Evolutionary conservation across 2,113 vertebrate species (phyloP).

Genomic region (Gorsachius goisagi): DNA sequence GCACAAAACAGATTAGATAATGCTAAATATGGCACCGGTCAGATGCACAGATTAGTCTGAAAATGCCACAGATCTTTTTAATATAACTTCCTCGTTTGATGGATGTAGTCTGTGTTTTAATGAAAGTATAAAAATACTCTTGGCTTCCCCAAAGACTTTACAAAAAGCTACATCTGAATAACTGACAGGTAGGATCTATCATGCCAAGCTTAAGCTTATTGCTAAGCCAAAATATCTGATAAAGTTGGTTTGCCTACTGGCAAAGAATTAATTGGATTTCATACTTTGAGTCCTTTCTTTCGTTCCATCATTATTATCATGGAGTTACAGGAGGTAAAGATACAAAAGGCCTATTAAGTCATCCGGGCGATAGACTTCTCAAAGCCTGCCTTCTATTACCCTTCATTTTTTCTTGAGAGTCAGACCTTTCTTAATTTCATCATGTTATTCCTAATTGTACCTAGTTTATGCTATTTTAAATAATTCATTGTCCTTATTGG

Average conservation of each 20-base stretch:
- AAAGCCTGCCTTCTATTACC: slow-evolving; percentile 11
- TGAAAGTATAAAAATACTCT: slow-evolving; percentile 61
- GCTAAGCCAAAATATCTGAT: slow-evolving; percentile 63
- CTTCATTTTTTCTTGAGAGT: background rate
- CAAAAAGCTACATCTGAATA: slow-evolving; percentile 54
- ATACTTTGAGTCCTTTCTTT: slow-evolving; percentile 28
- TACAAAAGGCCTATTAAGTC: slow-evolving; percentile 58
- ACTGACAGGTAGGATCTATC: slow-evolving; percentile 71
- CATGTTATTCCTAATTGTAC: background rate
- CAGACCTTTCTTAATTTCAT: slow-evolving; percentile 16
- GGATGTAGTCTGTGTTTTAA: slow-evolving; percentile 57
- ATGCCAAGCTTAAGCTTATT: slow-evolving; percentile 61
- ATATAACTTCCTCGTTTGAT: slow-evolving; percentile 43
- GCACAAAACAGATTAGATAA: slow-evolving; percentile 41
- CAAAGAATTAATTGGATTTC: slow-evolving; percentile 71
- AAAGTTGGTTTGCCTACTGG: slow-evolving; percentile 61
- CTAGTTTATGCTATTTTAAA: background rate
- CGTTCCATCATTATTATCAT: slow-evolving; percentile 42
- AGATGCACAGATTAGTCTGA: slow-evolving; percentile 43
- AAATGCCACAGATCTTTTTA: slow-evolving; percentile 53
- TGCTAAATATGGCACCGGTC: slow-evolving; percentile 10
- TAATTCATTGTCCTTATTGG: background rate
- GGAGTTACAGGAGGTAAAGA: slow-evolving; percentile 50
- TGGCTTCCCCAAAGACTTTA: slow-evolving; percentile 60
- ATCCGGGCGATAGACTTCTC: slow-evolving; percentile 3